Conservation (phyloP, 2,888 invertebrate species). For the Nephrotoma appendiculata region DNA sequence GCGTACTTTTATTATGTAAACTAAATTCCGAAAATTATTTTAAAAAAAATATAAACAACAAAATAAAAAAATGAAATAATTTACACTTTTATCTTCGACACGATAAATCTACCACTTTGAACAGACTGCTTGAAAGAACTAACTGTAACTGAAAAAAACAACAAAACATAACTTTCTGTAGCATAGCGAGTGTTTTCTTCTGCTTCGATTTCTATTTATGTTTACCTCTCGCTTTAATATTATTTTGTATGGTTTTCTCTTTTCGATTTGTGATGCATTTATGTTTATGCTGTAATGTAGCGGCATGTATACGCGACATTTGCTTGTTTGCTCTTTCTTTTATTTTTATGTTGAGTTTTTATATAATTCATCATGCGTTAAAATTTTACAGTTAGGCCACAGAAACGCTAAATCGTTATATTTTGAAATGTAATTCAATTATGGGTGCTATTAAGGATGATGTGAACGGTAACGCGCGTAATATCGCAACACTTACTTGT, state of each 20-base stretch:
- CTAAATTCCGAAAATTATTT: neutral
- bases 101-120: neutral
- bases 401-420: neutral
- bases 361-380: neutral
- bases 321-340: neutral
- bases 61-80: neutral
- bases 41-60: neutral
- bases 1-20: neutral
- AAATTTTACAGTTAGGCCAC: neutral
- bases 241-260: neutral
- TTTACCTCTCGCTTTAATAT: neutral
- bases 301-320: neutral
- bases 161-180: neutral
- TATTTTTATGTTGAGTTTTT: neutral
- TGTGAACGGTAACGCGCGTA: no score
- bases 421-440: no score
- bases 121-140: neutral
- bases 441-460: no score
- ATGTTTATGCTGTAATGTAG: neutral
- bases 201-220: neutral
- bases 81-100: neutral
- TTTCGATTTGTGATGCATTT: neutral
- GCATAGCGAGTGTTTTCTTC: neutral
- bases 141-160: neutral
- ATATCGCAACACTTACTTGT: no score